Evolutionary conservation across 2,113 vertebrate species (phyloP), one percentile per base, ranked within the genome.

Genomic region (Tautogolabrus adspersus): DNA sequence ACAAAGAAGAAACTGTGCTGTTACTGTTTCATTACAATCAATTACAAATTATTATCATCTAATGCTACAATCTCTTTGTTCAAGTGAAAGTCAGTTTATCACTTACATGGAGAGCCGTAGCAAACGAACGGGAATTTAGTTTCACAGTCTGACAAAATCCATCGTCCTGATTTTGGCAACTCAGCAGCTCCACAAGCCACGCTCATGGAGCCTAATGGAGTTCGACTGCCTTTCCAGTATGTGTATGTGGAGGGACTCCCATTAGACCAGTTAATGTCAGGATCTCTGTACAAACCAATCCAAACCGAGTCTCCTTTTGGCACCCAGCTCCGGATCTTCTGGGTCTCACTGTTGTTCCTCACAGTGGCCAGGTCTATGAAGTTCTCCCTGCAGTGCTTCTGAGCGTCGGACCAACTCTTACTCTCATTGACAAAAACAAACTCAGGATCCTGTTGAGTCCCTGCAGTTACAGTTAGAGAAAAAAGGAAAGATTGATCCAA

Each of bases 381-480:
- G 22, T 23, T 6, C 18, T 62, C 3, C 18, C 56, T 66, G 67
- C 74, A 77, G 63, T 51, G 19, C 1, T 0, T 51, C 62, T 52
- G 68, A 67, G 68, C 74, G 16, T 1, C 1, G 19, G 10, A 4
- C 68, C 74, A 82, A 7, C 0, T 13, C 57, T n/a, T 42, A 0
- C 0, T 0, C 5, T 2, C 0, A 6, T 0, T 13, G 18, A 77
- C 57, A 7, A 8, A 0, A 42, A 77, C 8, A 11, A 42, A 42
- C 2, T 42, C 40, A 42, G 40, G 40, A 42, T 42, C 2, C 40
- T 42, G 9, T 16, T 22, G 40, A 19, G 58, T 38, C 12, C 68
- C 78, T 74, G 64, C 42, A 63, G 21, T 10, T 34, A 34, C 4
- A 42, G 34, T 11, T 42, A 10, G 40, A 42, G 2, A 13, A 16